These are phyloP conservation scores for Brachionus plicatilis DNA, from an alignment of 1,140 invertebrate species.

Conservation along the genomic window DNA sequence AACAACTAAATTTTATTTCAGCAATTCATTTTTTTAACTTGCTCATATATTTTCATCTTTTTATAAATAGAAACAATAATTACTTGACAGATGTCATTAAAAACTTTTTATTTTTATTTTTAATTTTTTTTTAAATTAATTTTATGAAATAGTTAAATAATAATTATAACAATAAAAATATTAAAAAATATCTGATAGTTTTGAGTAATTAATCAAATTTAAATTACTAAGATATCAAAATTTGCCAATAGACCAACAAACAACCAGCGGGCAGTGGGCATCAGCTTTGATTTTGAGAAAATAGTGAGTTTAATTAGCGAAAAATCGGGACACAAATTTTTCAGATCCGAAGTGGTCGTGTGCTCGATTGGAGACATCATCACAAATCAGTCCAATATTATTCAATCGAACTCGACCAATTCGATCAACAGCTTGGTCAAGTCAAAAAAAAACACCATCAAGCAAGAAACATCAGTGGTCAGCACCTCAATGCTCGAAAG, in stretches of 20 bases:
- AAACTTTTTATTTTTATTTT: no score
- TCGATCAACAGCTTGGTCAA: neutral
- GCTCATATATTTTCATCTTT: no score
- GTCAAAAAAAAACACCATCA: neutral
- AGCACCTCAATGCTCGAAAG: slow-evolving; percentile 8
- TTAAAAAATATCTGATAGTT: neutral
- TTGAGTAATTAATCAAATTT: neutral
- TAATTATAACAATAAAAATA: no score
- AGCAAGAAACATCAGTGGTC: neutral
- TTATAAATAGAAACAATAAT: no score
- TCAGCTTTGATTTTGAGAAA: slow-evolving; percentile 31
- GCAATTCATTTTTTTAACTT: no score
- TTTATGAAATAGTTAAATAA: no score
- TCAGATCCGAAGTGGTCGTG: neutral
- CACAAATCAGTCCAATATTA: neutral
- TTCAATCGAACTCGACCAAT: neutral
- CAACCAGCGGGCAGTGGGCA: slow-evolving; percentile 5
- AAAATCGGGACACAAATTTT: neutral
- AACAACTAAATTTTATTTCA: no score
- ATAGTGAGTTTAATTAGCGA: slow-evolving; percentile 20
- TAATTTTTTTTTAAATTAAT: no score
- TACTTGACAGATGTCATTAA: no score
- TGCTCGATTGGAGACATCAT: slow-evolving; percentile 17
- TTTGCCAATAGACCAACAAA: slow-evolving; percentile 6
- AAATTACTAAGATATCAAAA: neutral